These are phyloP conservation scores for Maniola jurtina DNA, from an alignment of 1,140 invertebrate genomes.

Conservation along the genomic window DNA sequence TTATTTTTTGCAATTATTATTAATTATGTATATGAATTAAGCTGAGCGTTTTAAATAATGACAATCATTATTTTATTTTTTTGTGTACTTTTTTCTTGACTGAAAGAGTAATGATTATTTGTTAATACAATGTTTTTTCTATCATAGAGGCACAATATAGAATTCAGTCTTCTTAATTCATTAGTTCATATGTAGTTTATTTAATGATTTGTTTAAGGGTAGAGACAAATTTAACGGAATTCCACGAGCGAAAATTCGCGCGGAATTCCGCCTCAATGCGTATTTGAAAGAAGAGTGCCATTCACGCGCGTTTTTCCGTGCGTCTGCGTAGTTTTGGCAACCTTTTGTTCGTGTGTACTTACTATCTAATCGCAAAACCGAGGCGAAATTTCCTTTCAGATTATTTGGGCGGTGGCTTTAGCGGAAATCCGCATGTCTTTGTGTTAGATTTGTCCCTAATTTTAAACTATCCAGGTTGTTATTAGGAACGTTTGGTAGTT, in stretches of 20 bases:
- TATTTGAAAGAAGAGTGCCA: too few species aligned
- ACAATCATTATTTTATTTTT: neutral
- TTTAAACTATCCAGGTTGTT: neutral
- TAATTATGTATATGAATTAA: neutral
- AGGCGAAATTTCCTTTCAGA: too few species aligned
- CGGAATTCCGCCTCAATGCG: too few species aligned
- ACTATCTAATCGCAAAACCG: too few species aligned
- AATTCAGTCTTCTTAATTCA: neutral
- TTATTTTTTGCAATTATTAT: constrained; percentile 25
- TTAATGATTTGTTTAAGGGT: neutral
- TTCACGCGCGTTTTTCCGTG: too few species aligned
- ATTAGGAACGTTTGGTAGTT: neutral
- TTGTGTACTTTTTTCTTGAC: neutral
- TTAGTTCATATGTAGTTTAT: neutral
- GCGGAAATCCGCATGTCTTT: too few species aligned
- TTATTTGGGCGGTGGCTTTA: too few species aligned
- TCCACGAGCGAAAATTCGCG: too few species aligned
- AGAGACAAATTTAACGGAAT: too few species aligned
- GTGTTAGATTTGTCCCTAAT: too few species aligned
- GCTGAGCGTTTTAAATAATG: neutral
- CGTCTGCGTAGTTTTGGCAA: too few species aligned
- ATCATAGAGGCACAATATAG: neutral
- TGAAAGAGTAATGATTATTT: neutral
- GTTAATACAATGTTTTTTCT: neutral
- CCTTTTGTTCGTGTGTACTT: too few species aligned